Percentiles rank a stretch among this genome's conserved stretches.
phyloP scores from a whole-genome alignment of 2,113 vertebrate species.

The Neogobius melanostomus region DNA sequence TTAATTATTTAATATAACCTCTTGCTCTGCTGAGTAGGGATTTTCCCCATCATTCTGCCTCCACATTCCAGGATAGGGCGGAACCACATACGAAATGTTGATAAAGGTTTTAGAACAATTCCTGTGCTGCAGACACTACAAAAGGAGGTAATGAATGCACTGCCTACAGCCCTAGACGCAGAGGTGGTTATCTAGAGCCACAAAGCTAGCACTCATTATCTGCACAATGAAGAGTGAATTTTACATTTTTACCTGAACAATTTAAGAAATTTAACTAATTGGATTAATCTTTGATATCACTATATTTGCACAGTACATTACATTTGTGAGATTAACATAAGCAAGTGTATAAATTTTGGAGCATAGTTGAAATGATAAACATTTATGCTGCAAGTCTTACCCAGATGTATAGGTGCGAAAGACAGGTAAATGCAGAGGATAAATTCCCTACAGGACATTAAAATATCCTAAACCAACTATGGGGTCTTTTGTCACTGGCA shows the following conservation, averaged over 20 bases:
- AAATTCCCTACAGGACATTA: no score
- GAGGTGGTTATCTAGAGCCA: slow-evolving; percentile 10
- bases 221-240: background rate
- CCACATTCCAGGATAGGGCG: slow-evolving; percentile 64
- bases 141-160: slow-evolving; percentile 26
- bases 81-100: slow-evolving; percentile 46
- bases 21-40: slow-evolving; percentile 22
- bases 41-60: slow-evolving; percentile 56
- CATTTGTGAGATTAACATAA: no score
- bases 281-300: background rate
- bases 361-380: no score
- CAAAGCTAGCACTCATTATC: slow-evolving; percentile 20
- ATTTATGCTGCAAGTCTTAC: no score
- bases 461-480: background rate
- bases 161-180: slow-evolving; percentile 23
- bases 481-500: background rate
- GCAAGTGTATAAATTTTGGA: no score
- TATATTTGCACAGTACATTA: background rate
- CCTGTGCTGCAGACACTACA: slow-evolving; percentile 16
- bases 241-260: background rate
- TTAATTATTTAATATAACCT: slow-evolving; percentile 6
- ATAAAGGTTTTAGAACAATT: slow-evolving; percentile 60
- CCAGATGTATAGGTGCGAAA: no score
- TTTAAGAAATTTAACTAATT: background rate
- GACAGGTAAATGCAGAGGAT: no score